phyloP scores from a whole-genome alignment of 1,140 invertebrate species.

The Chionoecetes opilio region DNA sequence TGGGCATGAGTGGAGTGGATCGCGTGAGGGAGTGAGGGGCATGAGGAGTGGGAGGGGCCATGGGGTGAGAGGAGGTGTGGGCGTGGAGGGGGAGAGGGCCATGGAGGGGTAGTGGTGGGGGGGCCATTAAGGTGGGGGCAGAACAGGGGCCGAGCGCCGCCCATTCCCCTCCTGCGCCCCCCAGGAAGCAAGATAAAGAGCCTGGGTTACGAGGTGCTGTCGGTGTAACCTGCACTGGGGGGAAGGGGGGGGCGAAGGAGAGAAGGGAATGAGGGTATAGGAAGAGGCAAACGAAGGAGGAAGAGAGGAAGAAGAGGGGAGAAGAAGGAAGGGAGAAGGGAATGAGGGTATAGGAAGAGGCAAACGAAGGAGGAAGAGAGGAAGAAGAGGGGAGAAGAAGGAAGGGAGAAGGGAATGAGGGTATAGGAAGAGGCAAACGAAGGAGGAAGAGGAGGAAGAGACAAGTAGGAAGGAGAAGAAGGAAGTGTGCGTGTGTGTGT shows the following conservation, averaged over 20 bases:
- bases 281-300: not conserved
- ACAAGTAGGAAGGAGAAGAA: too few relatives aligned
- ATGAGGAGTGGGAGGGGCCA: not conserved
- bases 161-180: not conserved
- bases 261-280: not conserved
- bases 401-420: too few relatives aligned
- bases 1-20: too few relatives aligned
- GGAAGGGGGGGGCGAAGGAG: not conserved
- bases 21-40: not conserved
- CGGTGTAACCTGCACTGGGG: not conserved
- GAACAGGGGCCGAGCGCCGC: not conserved
- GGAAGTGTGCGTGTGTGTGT: too few relatives aligned
- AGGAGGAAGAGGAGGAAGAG: too few relatives aligned
- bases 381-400: too few relatives aligned
- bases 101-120: not conserved
- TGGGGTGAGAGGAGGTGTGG: not conserved
- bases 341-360: not conserved
- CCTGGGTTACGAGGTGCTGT: not conserved
- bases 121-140: not conserved
- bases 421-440: too few relatives aligned
- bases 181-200: slow-evolving; percentile 27
- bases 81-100: not conserved
- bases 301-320: not conserved
- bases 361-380: too few relatives aligned
- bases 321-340: not conserved